Base-by-base conservation (phyloP, 2,797 vertebrate genomes). In the Allenopithecus nigroviridis region DNA sequence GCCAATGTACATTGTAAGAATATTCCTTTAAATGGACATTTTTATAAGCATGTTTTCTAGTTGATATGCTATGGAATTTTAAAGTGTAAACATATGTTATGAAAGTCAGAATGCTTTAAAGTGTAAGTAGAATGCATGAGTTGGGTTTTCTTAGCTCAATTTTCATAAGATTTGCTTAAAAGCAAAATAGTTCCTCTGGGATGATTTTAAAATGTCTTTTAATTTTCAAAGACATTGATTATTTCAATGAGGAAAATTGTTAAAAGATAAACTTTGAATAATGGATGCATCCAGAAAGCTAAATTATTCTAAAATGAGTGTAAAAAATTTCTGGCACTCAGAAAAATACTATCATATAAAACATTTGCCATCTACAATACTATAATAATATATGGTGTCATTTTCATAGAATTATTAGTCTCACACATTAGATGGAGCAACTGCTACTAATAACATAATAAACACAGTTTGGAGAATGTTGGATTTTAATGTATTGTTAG, bases 11-110 rank as follows among this genome's bases (percentile, higher is more conserved):
- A 95, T 87, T 95, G 89, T 96, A 98, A 98, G 98, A 98, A 98
- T 95, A 89, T 98, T 98, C 89, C 91, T 98, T 98, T 97, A 98
- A 99, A 98, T 83, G 98, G 97, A 95, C 98, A 97, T 97, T 98
- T 98, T 98, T 96, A 84, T 98, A 98, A 98, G 96, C 84, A 57
- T 96, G 94, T 98, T 98, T 98, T 96, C 97, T 99, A 98, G 99
- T 98, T 99, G 97, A 98, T 97, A 97, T 8, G 86, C 96, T 94
- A 78, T 92, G 46, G 86, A 87, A 98, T 97, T 97, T 97, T 97
- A 95, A 98, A 98, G 76, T 95, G 83, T 98, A 98, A 98, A 98
- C 97, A 98, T 91, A 95, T 97, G 95, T 96, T 97, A 87, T 55
- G 33, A 84, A 98, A 97, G 85, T 84, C 61, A 94, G 61, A 95